Percentiles rank a stretch among this genome's conserved stretches.
Evolutionary conservation across 2,888 invertebrate genomes (phyloP).

Genomic region (Kuschelorhynchus macadamiae): DNA sequence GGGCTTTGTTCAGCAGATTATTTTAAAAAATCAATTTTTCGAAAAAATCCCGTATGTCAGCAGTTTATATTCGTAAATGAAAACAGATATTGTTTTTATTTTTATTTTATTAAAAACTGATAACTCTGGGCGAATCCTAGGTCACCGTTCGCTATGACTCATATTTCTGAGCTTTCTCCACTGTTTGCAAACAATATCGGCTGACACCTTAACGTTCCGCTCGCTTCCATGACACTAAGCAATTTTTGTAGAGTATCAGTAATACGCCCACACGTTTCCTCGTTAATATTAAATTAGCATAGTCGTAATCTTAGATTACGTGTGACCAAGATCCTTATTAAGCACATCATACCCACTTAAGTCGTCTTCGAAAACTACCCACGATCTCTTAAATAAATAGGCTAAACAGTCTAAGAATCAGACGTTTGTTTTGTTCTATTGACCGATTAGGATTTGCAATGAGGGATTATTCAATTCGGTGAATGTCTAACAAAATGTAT

Average conservation of each 20-base stretch:
- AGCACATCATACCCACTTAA: slow-evolving; percentile 37
- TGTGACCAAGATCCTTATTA: slow-evolving; percentile 41
- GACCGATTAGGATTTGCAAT: no score
- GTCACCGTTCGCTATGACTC: background rate
- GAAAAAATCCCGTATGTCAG: no score
- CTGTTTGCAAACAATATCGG: background rate
- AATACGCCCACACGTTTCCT: slow-evolving; percentile 26
- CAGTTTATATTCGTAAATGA: no score
- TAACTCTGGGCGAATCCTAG: no score
- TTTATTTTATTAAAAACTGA: no score
- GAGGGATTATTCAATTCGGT: no score
- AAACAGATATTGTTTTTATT: no score
- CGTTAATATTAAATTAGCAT: slow-evolving; percentile 34
- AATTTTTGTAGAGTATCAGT: slow-evolving; percentile 6
- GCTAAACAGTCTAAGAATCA: background rate
- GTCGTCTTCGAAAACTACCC: slow-evolving; percentile 23
- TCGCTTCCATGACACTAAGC: background rate
- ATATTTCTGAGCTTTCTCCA: background rate
- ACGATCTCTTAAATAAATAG: background rate
- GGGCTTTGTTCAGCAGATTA: no score
- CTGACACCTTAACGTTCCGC: background rate
- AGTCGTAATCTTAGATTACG: slow-evolving; percentile 26
- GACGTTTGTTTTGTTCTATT: no score
- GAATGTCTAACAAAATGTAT: no score
- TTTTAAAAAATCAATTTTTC: no score